Percentiles rank a stretch among this genome's conserved stretches.
These are phyloP conservation scores for Leiothrix lutea DNA, from an alignment of 2,113 vertebrate species.

Conservation along the genomic window DNA sequence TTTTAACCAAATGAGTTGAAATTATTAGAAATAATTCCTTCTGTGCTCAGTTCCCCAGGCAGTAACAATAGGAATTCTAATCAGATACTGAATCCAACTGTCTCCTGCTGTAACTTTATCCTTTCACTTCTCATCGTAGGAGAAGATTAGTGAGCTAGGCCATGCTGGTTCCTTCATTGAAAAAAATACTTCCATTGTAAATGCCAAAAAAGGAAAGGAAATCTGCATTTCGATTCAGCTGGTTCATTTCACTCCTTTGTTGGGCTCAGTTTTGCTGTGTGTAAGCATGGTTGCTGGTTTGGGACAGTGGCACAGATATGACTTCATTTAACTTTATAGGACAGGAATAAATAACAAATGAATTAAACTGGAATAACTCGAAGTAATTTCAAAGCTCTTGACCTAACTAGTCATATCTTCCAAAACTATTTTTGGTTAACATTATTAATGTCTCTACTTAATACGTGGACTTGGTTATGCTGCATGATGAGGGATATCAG, in stretches of 20 bases:
- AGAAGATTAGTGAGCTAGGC: not conserved
- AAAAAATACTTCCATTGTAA: not conserved
- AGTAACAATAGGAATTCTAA: not conserved
- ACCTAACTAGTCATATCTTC: not conserved
- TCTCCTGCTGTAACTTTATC: not conserved
- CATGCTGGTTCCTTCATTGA: not conserved
- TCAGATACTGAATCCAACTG: not conserved
- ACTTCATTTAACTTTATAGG: not conserved
- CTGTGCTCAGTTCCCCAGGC: not conserved
- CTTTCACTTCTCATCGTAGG: not conserved
- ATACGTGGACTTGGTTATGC: not conserved
- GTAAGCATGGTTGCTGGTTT: accelerated
- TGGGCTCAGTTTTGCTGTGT: not conserved
- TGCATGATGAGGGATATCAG: not conserved
- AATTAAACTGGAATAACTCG: not conserved
- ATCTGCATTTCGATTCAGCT: accelerated
- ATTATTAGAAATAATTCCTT: slow-evolving; percentile 1
- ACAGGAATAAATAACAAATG: not conserved
- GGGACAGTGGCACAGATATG: not conserved
- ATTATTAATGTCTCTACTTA: not conserved
- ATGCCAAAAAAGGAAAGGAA: not conserved
- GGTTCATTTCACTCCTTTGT: not conserved
- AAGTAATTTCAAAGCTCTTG: not conserved
- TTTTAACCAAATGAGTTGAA: not conserved
- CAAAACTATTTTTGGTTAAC: not conserved